Conservation (phyloP, 53 echinoderm and acorn worm species). For the Mesocentrotus franciscanus region DNA sequence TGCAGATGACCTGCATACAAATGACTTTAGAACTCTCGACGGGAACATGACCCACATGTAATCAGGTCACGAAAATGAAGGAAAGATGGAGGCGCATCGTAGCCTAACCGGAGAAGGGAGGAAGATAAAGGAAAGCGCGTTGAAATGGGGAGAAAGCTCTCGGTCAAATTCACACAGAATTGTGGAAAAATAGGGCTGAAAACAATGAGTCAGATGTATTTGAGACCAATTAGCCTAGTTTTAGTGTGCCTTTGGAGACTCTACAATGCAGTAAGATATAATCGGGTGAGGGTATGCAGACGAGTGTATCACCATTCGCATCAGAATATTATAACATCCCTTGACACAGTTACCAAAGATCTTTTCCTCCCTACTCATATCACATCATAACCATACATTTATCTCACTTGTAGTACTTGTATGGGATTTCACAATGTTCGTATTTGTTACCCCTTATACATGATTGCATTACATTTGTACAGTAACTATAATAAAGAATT, state of each 20-base stretch:
- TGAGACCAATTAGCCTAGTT: conserved; percentile 63
- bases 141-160: background rate
- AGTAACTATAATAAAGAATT: background rate
- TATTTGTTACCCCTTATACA: background rate
- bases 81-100: background rate
- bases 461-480: background rate
- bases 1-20: conserved; percentile 55
- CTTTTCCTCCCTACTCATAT: background rate
- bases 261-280: background rate
- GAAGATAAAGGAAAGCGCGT: background rate
- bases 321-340: conserved; percentile 36
- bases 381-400: background rate
- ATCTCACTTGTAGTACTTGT: background rate
- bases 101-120: conserved; percentile 5
- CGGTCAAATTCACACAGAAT: conserved; percentile 62
- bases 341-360: background rate
- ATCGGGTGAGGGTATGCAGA: conserved; percentile 7
- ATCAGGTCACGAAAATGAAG: conserved; percentile 41
- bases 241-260: conserved; percentile 43
- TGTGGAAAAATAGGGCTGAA: conserved; percentile 21
- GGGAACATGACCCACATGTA: conserved; percentile 57
- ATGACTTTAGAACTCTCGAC: conserved; percentile 37
- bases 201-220: conserved; percentile 64
- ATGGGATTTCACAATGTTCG: conserved; percentile 5
- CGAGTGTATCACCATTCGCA: conserved; percentile 5